Percentiles rank a stretch among this genome's conserved stretches.
Conservation (phyloP, 2,113 vertebrate genomes). For the Sigmodon hispidus region DNA sequence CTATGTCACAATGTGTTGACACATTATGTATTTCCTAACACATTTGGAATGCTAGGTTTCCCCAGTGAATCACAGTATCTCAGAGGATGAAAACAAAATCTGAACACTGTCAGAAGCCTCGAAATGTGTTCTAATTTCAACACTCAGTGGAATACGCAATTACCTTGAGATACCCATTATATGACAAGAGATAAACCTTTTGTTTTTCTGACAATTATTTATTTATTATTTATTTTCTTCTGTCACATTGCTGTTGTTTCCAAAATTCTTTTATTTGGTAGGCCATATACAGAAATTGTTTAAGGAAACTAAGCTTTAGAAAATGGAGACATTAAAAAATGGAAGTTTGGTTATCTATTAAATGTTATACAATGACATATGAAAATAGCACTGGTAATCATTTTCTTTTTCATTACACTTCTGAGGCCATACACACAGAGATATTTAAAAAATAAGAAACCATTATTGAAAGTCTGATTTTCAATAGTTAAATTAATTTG, state of each 20-base stretch:
- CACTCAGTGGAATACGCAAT: conserved; percentile 55
- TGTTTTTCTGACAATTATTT: not conserved
- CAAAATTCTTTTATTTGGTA: not conserved
- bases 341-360: not conserved
- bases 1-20: conserved; percentile 78
- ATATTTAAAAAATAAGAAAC: not conserved
- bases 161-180: conserved; percentile 20
- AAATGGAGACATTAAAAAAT: not conserved
- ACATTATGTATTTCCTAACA: conserved; percentile 73
- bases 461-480: not conserved
- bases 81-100: conserved; percentile 73
- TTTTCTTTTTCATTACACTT: not conserved
- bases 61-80: conserved; percentile 73
- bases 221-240: conserved; percentile 54
- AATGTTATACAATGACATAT: not conserved
- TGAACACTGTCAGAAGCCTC: conserved; percentile 72
- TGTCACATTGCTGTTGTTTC: not conserved
- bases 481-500: not conserved
- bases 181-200: conserved; percentile 4
- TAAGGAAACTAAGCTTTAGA: not conserved
- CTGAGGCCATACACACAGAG: fast-evolving
- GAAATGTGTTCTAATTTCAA: conserved; percentile 70
- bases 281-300: conserved; percentile 1
- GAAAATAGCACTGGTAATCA: not conserved
- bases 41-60: conserved; percentile 71